These are phyloP conservation scores for Sturnus vulgaris DNA, from an alignment of 2,113 vertebrate genomes.

Conservation along the genomic window DNA sequence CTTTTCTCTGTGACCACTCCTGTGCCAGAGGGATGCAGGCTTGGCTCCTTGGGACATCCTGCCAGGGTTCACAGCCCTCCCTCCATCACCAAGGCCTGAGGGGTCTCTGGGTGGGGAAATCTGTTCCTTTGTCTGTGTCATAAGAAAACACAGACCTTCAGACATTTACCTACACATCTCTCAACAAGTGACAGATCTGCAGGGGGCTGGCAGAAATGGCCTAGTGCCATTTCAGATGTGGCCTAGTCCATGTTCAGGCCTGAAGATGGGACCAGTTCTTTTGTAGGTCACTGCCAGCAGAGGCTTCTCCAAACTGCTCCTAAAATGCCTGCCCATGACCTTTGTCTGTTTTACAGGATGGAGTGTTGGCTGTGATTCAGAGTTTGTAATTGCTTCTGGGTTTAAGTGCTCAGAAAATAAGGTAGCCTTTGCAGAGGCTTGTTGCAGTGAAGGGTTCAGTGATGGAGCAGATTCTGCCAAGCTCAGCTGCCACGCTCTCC, in stretches of 20 bases:
- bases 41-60: background rate
- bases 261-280: background rate
- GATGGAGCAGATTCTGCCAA: background rate
- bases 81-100: background rate
- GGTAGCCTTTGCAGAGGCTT: background rate
- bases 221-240: background rate
- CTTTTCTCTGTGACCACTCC: background rate
- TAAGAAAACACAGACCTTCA: background rate
- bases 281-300: background rate
- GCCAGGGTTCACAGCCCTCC: background rate
- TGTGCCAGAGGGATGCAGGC: background rate
- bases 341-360: background rate
- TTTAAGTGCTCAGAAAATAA: background rate
- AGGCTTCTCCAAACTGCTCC: background rate
- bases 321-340: background rate
- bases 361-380: background rate
- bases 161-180: background rate
- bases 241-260: background rate
- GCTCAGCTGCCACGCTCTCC: accelerated
- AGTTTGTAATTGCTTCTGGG: background rate
- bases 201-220: background rate
- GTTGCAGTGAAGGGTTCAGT: background rate
- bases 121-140: background rate
- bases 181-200: background rate
- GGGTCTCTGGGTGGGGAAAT: background rate